Evolutionary conservation across 2,113 vertebrate genomes (phyloP).

Genomic region (Albula glossodonta): DNA sequence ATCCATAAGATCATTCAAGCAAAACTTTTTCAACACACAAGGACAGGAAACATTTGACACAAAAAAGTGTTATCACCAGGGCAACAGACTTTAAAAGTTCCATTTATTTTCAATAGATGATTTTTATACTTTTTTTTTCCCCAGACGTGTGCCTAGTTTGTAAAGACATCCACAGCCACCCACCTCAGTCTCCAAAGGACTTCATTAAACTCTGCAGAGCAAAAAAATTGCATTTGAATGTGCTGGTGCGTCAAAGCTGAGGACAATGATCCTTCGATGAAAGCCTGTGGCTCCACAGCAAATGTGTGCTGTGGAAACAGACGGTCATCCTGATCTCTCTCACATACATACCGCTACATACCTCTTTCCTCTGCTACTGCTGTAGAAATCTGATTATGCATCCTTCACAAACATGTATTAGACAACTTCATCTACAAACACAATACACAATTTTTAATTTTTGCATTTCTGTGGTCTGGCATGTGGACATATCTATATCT

Average conservation of each 20-base stretch:
- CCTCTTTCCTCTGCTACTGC: not conserved
- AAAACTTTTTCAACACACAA: not conserved
- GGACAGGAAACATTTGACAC: too few relatives aligned
- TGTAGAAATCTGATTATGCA: not conserved
- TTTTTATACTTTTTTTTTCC: not conserved
- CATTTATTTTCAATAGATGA: not conserved
- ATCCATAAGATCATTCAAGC: too few relatives aligned
- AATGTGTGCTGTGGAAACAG: too few relatives aligned
- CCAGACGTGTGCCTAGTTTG: not conserved
- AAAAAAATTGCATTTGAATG: too few relatives aligned
- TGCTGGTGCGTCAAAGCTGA: too few relatives aligned
- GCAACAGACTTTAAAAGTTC: not conserved
- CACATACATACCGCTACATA: not conserved
- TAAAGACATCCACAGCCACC: not conserved
- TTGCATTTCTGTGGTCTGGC: not conserved
- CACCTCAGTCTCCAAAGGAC: not conserved
- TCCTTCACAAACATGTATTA: not conserved
- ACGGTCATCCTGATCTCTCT: too few relatives aligned
- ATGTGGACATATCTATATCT: not conserved
- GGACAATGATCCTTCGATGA: too few relatives aligned
- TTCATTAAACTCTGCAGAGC: not conserved
- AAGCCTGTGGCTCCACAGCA: too few relatives aligned
- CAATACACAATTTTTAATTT: not conserved
- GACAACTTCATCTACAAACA: not conserved
- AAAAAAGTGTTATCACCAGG: not conserved